Conservation (phyloP, 2,797 vertebrate genomes). For the Falco naumanni region DNA sequence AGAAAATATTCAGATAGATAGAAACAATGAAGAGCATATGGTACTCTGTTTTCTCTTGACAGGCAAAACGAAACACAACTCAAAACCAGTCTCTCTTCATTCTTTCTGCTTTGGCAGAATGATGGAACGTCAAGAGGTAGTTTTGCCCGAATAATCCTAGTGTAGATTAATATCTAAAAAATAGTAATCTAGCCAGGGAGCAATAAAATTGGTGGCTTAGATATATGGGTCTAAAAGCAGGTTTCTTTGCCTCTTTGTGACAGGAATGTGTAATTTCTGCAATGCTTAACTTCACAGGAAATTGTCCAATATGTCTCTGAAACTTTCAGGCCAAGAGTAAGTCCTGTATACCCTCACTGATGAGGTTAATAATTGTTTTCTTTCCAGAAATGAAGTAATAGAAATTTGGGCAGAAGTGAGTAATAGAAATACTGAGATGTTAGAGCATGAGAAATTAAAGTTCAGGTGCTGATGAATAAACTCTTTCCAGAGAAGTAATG, state of each 20-base stretch:
- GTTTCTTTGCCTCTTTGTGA: not conserved
- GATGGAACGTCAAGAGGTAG: not conserved
- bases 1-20: not conserved
- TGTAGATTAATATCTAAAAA: not conserved
- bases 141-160: not conserved
- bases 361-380: not conserved
- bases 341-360: not conserved
- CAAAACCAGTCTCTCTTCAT: not conserved
- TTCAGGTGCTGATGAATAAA: not conserved
- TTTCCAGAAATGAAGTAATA: not conserved
- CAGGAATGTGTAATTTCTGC: not conserved
- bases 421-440: not conserved
- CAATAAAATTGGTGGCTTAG: not conserved
- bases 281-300: not conserved
- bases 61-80: not conserved
- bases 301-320: not conserved
- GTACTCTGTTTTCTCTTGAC: not conserved
- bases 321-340: not conserved
- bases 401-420: not conserved
- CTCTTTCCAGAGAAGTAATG: not conserved
- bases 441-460: not conserved
- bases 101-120: not conserved
- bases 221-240: not conserved
- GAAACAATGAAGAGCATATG: not conserved
- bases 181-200: not conserved